A percentile compares a stretch with the other conserved stretches of the same genome.
Evolutionary conservation across 2,888 invertebrate genomes (phyloP).

Genomic region (Muschampia plurimacula): DNA sequence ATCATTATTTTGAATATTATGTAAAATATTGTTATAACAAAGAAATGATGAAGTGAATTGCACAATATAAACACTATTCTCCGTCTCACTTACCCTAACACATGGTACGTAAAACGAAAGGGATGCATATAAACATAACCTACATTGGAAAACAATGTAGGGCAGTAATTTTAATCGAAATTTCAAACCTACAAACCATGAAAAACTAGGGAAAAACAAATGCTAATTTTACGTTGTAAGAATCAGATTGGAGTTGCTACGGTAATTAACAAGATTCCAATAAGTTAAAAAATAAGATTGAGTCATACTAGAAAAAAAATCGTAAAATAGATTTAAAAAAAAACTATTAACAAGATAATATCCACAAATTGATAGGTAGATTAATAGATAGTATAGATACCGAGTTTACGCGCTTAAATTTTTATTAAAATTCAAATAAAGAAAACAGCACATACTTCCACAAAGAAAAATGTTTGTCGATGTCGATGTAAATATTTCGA

Average conservation of each 20-base stretch:
- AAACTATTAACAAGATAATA: no score
- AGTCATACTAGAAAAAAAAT: not conserved
- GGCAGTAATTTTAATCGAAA: not conserved
- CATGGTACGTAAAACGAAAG: not conserved
- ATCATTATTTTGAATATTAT: no score
- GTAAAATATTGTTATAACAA: not conserved
- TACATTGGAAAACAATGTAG: not conserved
- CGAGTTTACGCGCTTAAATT: not conserved
- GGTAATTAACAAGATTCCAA: not conserved
- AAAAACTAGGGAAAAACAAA: not conserved
- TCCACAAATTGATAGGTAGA: no score
- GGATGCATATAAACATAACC: not conserved
- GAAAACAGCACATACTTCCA: not conserved
- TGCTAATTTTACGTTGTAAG: not conserved
- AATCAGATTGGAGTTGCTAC: not conserved
- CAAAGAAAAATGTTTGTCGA: conserved; percentile 36
- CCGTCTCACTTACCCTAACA: not conserved
- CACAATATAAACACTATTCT: conserved; percentile 1
- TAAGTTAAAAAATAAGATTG: not conserved
- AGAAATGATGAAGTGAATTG: not conserved
- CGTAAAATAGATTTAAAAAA: not conserved
- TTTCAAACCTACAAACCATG: not conserved
- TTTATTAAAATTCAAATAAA: not conserved
- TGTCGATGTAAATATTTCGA: conserved; percentile 30
- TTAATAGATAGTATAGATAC: not conserved